These are phyloP conservation scores for Carapus acus DNA, from an alignment of 2,797 vertebrate genomes.

Conservation along the genomic window DNA sequence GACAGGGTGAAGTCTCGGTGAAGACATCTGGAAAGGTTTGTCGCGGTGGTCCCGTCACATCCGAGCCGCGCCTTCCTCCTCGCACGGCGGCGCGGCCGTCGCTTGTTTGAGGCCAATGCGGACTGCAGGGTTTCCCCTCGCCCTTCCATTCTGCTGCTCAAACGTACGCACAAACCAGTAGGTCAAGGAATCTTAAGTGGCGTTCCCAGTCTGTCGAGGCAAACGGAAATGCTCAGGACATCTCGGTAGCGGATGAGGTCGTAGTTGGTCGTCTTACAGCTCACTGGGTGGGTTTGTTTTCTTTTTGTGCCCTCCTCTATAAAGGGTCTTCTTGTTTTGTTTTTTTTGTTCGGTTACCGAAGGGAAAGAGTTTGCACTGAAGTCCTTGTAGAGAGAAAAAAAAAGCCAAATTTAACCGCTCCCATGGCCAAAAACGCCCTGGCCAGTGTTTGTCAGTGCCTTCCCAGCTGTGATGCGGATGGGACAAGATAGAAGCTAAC, in stretches of 20 bases:
- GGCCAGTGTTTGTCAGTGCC: constrained; percentile 60
- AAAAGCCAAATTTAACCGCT: constrained; percentile 20
- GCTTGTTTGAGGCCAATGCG: no score
- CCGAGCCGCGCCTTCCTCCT: no score
- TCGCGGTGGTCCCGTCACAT: no score
- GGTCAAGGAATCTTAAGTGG: constrained; percentile 10
- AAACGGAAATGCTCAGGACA: constrained; percentile 34
- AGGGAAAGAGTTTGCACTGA: constrained; percentile 45
- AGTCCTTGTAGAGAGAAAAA: constrained; percentile 26
- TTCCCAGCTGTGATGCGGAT: constrained; percentile 47
- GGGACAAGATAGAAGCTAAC: constrained; percentile 42
- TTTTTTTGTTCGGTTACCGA: constrained; percentile 24
- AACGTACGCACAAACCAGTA: constrained; percentile 10
- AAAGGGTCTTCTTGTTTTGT: constrained; percentile 20
- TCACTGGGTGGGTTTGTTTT: constrained; percentile 12
- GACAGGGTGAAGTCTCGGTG: no score
- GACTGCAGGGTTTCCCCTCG: no score
- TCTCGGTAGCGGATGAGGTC: constrained; percentile 2
- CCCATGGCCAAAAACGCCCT: constrained; percentile 40
- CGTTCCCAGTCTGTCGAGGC: constrained; percentile 14
- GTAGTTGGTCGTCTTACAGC: constrained; percentile 9
- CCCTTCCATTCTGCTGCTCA: constrained; percentile 22
- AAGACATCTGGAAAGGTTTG: no score
- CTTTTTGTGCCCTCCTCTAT: no score
- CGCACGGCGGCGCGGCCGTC: no score